Evolutionary conservation across 2,797 vertebrate species (phyloP).

Genomic region (Clarias platycephalus): DNA sequence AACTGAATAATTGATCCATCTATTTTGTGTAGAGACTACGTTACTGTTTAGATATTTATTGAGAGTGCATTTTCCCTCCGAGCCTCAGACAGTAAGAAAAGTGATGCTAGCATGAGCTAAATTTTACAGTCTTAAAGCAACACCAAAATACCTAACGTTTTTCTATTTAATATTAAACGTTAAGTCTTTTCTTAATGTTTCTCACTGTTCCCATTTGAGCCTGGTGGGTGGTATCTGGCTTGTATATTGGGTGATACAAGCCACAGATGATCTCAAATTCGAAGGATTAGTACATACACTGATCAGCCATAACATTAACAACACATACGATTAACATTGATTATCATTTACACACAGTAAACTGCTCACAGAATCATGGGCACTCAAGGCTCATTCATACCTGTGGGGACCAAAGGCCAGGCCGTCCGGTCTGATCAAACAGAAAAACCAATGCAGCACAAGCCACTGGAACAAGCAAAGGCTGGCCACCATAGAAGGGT

Average conservation of each 20-base stretch:
- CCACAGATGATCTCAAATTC: background rate
- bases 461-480: too few relatives aligned
- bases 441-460: too few relatives aligned
- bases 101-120: background rate
- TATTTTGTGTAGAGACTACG: background rate
- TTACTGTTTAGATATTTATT: background rate
- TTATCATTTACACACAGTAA: too few relatives aligned
- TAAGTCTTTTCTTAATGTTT: background rate
- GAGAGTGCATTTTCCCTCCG: background rate
- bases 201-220: too few relatives aligned
- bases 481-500: too few relatives aligned
- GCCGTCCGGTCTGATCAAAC: too few relatives aligned
- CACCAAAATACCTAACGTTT: background rate
- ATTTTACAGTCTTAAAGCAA: background rate
- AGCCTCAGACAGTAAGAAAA: background rate
- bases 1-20: background rate
- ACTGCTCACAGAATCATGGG: too few relatives aligned
- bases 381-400: too few relatives aligned
- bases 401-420: too few relatives aligned
- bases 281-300: too few relatives aligned
- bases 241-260: background rate
- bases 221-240: background rate
- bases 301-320: too few relatives aligned
- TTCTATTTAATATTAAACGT: background rate
- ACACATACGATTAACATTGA: too few relatives aligned